Percentiles rank a stretch among this genome's conserved stretches.
Evolutionary conservation across 2,797 vertebrate species (phyloP).

Genomic region (Sphenodon punctatus): DNA sequence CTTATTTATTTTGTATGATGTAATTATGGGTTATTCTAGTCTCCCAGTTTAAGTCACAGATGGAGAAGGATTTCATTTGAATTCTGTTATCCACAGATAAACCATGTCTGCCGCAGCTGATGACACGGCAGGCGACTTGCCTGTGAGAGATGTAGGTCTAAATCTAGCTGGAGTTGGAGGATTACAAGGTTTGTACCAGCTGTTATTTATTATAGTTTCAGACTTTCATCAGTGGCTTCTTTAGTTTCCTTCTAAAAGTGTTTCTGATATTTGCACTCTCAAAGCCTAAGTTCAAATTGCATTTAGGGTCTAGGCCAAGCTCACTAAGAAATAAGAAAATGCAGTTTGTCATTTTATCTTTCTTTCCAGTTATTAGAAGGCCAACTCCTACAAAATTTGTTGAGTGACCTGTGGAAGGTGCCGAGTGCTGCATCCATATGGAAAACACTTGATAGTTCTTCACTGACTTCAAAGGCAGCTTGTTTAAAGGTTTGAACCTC

Average conservation of each 20-base stretch:
- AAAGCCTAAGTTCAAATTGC: slow-evolving; percentile 63
- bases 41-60: slow-evolving; percentile 37
- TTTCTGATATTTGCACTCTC: slow-evolving; percentile 70
- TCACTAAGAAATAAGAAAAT: slow-evolving; percentile 36
- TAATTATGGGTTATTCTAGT: slow-evolving; percentile 22
- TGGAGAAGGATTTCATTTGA: slow-evolving; percentile 53
- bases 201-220: slow-evolving; percentile 87
- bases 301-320: slow-evolving; percentile 65
- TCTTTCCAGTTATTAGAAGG: neutral
- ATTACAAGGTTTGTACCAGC: slow-evolving; percentile 85
- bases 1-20: slow-evolving; percentile 37
- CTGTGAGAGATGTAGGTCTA: slow-evolving; percentile 82
- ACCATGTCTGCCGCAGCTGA: slow-evolving; percentile 81
- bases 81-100: slow-evolving; percentile 76
- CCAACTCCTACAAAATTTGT: neutral
- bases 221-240: slow-evolving; percentile 91
- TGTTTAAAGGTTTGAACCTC: no score
- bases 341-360: slow-evolving; percentile 35
- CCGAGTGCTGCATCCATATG: neutral
- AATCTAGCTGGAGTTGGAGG: slow-evolving; percentile 62
- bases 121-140: slow-evolving; percentile 85
- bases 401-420: slow-evolving; percentile 4
- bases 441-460: neutral
- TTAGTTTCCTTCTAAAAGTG: slow-evolving; percentile 90
- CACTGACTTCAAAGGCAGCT: neutral